A percentile compares a stretch with the other conserved stretches of the same genome.
phyloP scores from a whole-genome alignment of 2,113 vertebrate species.

The Rafetus swinhoei region DNA sequence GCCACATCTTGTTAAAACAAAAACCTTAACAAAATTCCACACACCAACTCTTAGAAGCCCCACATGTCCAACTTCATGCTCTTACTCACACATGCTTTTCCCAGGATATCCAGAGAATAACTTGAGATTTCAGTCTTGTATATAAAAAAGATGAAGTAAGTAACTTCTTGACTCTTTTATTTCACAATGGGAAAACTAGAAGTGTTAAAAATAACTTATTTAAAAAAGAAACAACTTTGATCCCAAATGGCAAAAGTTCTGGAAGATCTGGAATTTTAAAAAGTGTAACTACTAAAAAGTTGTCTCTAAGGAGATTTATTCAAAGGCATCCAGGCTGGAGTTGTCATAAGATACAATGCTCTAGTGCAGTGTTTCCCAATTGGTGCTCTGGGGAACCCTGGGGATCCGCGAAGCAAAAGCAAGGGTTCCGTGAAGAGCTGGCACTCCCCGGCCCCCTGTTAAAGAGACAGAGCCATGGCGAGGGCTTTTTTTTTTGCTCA shows the following conservation, averaged over 20 bases:
- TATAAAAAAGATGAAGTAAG: neutral
- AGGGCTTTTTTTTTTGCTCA: no score
- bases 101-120: neutral
- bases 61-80: neutral
- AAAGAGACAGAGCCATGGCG: no score
- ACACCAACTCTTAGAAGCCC: neutral
- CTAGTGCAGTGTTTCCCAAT: no score
- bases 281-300: neutral
- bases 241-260: neutral
- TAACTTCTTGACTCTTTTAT: neutral
- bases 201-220: neutral
- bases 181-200: no score
- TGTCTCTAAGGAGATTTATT: neutral
- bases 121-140: neutral
- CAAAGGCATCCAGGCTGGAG: neutral
- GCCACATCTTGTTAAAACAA: neutral
- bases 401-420: no score
- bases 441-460: no score
- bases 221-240: neutral
- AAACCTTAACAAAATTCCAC: neutral
- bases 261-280: neutral
- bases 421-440: no score
- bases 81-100: neutral
- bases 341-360: fast-evolving
- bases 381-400: no score